A percentile compares a stretch with the other conserved stretches of the same genome.
These are phyloP conservation scores for Toxotes jaculatrix DNA, from an alignment of 2,113 vertebrate genomes.

Conservation along the genomic window DNA sequence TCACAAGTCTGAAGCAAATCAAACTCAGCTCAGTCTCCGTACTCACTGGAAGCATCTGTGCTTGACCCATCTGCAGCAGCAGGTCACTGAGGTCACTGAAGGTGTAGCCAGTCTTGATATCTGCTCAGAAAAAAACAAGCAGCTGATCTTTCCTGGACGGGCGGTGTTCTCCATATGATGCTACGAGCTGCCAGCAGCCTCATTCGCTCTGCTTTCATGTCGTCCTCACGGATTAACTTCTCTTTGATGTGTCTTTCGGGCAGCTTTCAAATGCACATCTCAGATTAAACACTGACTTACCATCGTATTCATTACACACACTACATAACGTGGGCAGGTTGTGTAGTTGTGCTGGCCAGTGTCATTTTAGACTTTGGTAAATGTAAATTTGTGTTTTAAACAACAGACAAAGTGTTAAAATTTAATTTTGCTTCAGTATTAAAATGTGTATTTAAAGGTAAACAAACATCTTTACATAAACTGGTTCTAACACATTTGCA, in stretches of 20 bases:
- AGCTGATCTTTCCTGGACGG: constrained; percentile 49
- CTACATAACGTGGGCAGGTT: background rate
- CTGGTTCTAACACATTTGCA: too few species aligned
- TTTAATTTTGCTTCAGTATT: too few species aligned
- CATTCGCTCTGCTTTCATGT: constrained; percentile 62
- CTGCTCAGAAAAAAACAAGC: background rate
- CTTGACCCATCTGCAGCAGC: background rate
- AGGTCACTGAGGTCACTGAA: constrained; percentile 1
- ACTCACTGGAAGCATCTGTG: constrained; percentile 24
- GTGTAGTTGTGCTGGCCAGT: constrained; percentile 4
- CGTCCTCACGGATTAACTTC: constrained; percentile 43
- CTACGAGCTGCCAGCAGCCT: constrained; percentile 22
- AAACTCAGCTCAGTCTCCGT: constrained; percentile 4
- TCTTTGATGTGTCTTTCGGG: constrained; percentile 54
- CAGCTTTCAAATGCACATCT: constrained; percentile 38
- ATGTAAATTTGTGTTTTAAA: background rate
- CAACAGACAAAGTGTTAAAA: background rate
- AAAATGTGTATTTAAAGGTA: too few species aligned
- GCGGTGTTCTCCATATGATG: background rate
- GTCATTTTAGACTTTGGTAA: background rate
- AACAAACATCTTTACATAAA: too few species aligned
- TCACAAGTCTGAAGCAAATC: constrained; percentile 48
- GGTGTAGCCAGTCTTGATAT: background rate
- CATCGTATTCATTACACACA: constrained; percentile 1
- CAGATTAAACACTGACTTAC: constrained; percentile 40